phyloP scores from a whole-genome alignment of 92 coral and sea anemone genomes.

The Epizoanthus fatuus region DNA sequence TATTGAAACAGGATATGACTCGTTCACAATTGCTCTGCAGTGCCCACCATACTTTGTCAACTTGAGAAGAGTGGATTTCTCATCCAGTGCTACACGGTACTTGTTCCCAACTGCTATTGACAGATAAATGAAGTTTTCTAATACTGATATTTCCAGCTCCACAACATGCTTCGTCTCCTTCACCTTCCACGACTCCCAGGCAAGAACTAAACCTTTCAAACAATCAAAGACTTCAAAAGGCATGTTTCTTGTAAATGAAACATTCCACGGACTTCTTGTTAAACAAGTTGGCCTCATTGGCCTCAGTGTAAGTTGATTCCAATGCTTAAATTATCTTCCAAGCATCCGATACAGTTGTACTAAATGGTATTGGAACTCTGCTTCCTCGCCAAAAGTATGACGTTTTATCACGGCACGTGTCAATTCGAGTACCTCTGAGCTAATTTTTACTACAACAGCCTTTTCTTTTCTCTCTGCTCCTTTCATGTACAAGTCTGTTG shows the following conservation, averaged over 20 bases:
- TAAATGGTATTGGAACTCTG: constrained; percentile 47
- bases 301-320: constrained; percentile 45
- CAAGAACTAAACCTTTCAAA: constrained; percentile 47
- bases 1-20: constrained; percentile 32
- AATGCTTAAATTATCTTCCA: constrained; percentile 52
- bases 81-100: constrained; percentile 55
- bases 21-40: constrained; percentile 45
- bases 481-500: no score
- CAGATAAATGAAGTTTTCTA: not conserved
- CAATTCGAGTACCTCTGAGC: constrained; percentile 58
- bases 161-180: constrained; percentile 55
- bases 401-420: constrained; percentile 53
- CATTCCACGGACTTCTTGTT: constrained; percentile 48
- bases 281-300: constrained; percentile 41
- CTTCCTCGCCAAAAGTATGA: constrained; percentile 38
- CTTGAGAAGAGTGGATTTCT: constrained; percentile 46
- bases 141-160: constrained; percentile 22
- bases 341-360: constrained; percentile 62
- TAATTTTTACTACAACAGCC: constrained; percentile 23
- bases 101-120: constrained; percentile 60
- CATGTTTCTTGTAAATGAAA: constrained; percentile 58
- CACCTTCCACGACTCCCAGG: constrained; percentile 49
- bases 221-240: constrained; percentile 46
- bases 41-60: constrained; percentile 43
- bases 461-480: constrained; percentile 4